Conservation (phyloP, 2,113 vertebrate species). For the Ailuropoda melanoleuca region DNA sequence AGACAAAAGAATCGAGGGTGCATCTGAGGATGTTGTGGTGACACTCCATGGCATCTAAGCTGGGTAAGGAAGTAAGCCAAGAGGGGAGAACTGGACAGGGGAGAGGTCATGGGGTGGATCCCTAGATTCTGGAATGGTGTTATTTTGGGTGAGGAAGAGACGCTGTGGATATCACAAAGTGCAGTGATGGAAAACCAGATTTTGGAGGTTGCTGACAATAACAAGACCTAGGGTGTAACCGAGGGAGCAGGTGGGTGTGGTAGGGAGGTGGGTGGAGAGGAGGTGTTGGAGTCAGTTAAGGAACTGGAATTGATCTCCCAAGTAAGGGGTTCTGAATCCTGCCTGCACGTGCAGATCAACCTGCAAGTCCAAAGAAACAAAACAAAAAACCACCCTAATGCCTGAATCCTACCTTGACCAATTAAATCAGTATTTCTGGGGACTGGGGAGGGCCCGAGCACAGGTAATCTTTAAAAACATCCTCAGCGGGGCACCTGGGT, state of each 20-base stretch:
- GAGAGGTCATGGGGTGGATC: background rate
- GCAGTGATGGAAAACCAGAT: background rate
- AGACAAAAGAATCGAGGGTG: background rate
- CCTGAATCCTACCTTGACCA: background rate
- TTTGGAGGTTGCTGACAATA: background rate
- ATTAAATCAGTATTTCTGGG: background rate
- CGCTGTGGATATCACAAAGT: background rate
- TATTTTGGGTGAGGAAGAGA: background rate
- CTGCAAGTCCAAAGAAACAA: background rate
- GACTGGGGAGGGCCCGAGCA: background rate
- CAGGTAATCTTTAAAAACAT: background rate
- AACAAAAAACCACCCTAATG: background rate
- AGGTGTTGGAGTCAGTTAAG: background rate
- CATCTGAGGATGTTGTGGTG: background rate
- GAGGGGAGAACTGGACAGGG: background rate
- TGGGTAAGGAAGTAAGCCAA: background rate
- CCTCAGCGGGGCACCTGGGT: no score
- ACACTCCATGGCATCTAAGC: background rate
- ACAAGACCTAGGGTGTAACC: background rate
- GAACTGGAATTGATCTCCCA: background rate
- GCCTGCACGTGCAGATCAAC: background rate
- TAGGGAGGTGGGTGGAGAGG: rapidly evolving
- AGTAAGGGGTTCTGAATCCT: background rate
- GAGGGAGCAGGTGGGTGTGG: background rate
- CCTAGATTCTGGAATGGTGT: background rate